Base-by-base conservation (phyloP, 2,888 invertebrate genomes). In the Leptinotarsa haldemani region DNA sequence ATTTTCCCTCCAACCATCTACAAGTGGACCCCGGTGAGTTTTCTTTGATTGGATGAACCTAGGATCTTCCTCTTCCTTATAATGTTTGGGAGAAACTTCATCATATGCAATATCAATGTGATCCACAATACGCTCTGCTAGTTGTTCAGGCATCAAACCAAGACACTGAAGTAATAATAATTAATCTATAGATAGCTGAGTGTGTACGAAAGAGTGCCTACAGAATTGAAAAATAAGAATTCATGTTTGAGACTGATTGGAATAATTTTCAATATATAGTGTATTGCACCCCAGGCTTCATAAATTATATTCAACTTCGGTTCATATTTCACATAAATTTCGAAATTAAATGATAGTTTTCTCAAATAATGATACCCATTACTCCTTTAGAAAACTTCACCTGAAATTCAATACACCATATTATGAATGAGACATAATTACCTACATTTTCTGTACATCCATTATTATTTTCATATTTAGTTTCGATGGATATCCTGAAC, bases 31-130 rank as follows among this genome's bases (percentile, higher is more conserved):
- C 48, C 97, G 90, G 13, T 92, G 92, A 9, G 96, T 97, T 87
- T 94, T 94, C 81, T 89, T 89, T 0, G 97, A 97, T 85, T 94
- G 93, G 83, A 94, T 97, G 84, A 92, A 94, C 82, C 93, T 93
- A 0, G 94, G 94, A 87, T 97, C 97, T 88, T 97, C 97, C 71
- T 94, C 93, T 82, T 94, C 94, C 85, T 97, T 97, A 85, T 97
- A 97, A 85, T 96, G 94, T 84, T 95, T 95, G 0, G 94, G 92
- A 78, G 92, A 93, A 58, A 96, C 89, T 82, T 95, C 95, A 87
- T 97, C 97, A 83, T 94, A 95, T 0, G 94, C 97, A 82, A 97
- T 97, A 83, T 97, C 97, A 64, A 97, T 86, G 83, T 91, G 91
- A 81, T 97, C 97, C 4, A 97, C 93, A 76, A 92, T 90, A 70